Evolutionary conservation across 2,113 vertebrate species (phyloP), one percentile per base, ranked within the genome.

Genomic region (Spea multiplicata): DNA sequence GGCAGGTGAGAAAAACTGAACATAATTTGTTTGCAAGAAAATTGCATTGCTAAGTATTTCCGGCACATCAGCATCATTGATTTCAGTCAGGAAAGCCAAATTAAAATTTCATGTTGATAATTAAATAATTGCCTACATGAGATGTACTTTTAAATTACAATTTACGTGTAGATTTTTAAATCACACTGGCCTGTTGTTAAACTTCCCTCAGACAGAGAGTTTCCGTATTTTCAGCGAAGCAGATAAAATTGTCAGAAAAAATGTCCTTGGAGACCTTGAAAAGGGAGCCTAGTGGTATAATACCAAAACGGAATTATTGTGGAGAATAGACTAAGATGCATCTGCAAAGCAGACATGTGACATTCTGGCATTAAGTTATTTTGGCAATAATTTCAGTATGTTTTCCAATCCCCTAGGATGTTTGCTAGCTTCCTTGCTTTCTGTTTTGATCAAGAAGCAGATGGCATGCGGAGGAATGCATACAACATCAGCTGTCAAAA

Each of bases 361-460:
- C 9, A 57, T 78, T 65, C 14, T 71, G 76, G 76, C 76, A 72
- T 71, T 16, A 17, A 50, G 46, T 8, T 16, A 7, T 9, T 71
- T 71, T 78, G 57, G 76, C 57, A 71, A 65, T 17, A 17, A 71
- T 65, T 71, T 64, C 68, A 78, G 76, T 71, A 65, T 71, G 45
- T 71, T 71, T 64, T 71, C 6, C 10, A 69, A 44, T 64, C 76
- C 59, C 59, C 68, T 53, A 59, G 59, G 76, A 53, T 71, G 44
- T 71, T 71, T 71, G 48, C 68, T 71, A 64, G 70, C 68, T 16
- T 78, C 62, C 13, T 55, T 48, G 44, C 46, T 49, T 71, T 64
- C 55, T 71, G 68, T 78, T 71, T 71, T 45, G 17, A 78, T 50
- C 69, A 65, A 62, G 68, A 16, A 78, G 68, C 76, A 78, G 76